Percentiles rank a stretch among this genome's conserved stretches.
Conservation (phyloP, 2,888 invertebrate species). For the Mythimna impura region DNA sequence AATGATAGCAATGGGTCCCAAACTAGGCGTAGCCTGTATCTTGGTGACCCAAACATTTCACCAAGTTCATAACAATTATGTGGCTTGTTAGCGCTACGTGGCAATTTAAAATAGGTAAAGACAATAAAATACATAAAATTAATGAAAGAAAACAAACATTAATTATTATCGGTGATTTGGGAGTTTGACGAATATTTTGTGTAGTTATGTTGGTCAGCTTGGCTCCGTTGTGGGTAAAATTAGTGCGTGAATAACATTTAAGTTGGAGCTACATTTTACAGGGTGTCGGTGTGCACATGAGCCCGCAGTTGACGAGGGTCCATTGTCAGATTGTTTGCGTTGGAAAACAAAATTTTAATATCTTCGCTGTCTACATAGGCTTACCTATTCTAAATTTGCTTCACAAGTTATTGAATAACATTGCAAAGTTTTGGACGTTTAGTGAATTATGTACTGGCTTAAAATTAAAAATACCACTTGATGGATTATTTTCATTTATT, state of each 20-base stretch:
- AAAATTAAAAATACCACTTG: slow-evolving; percentile 27
- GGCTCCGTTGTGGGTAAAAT: slow-evolving; percentile 41
- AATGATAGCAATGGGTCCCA: too few species aligned
- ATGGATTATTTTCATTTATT: slow-evolving; percentile 23
- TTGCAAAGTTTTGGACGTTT: slow-evolving; percentile 58
- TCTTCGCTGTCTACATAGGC: slow-evolving; percentile 72
- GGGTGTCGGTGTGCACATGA: slow-evolving; percentile 77
- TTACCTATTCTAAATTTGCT: slow-evolving; percentile 72
- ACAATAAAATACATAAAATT: too few species aligned
- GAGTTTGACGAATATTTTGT: slow-evolving; percentile 22
- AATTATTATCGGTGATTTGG: slow-evolving; percentile 38
- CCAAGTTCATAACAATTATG: too few species aligned
- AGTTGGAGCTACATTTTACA: slow-evolving; percentile 74
- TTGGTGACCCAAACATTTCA: too few species aligned
- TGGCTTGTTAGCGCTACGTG: too few species aligned
- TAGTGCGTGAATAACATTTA: slow-evolving; percentile 64
- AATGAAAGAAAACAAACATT: slow-evolving; percentile 28
- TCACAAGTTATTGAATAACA: slow-evolving; percentile 63
- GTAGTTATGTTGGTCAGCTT: slow-evolving; percentile 20
- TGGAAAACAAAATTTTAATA: slow-evolving; percentile 81
- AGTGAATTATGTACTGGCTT: slow-evolving; percentile 42
- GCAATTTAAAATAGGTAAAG: too few species aligned
- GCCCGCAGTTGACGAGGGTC: slow-evolving; percentile 82
- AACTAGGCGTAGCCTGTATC: too few species aligned
- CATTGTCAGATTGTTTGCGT: slow-evolving; percentile 74